A percentile compares a stretch with the other conserved stretches of the same genome.
Evolutionary conservation across 92 coral and sea anemone genomes (phyloP).

Genomic region (Galaxea fascicularis): DNA sequence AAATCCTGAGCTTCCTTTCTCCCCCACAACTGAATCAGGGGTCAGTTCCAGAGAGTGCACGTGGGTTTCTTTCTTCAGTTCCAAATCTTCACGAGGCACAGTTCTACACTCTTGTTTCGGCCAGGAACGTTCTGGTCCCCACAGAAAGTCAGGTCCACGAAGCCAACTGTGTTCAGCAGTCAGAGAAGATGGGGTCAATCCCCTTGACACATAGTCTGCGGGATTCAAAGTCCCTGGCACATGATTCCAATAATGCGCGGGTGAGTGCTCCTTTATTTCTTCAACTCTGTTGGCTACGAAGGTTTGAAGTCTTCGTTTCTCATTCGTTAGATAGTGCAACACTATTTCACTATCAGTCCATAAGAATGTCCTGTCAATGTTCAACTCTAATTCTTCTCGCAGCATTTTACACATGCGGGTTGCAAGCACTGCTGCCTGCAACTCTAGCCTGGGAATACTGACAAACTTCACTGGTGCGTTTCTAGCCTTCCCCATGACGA

Average conservation of each 20-base stretch:
- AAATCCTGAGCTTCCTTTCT: neutral
- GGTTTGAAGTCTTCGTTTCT: slow-evolving; percentile 62
- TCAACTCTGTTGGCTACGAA: slow-evolving; percentile 65
- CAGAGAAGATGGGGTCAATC: slow-evolving; percentile 50
- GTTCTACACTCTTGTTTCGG: slow-evolving; percentile 22
- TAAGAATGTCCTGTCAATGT: slow-evolving; percentile 32
- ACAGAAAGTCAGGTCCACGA: slow-evolving; percentile 68
- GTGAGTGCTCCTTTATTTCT: slow-evolving; percentile 62
- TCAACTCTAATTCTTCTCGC: slow-evolving; percentile 51
- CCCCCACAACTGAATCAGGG: neutral
- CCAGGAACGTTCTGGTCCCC: slow-evolving; percentile 59
- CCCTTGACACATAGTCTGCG: slow-evolving; percentile 63
- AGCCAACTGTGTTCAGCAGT: slow-evolving; percentile 58
- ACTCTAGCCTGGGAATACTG: slow-evolving; percentile 65
- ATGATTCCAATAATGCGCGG: slow-evolving; percentile 58
- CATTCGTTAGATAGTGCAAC: slow-evolving; percentile 58
- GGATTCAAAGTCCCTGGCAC: slow-evolving; percentile 68
- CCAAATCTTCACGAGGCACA: slow-evolving; percentile 36
- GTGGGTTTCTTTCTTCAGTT: slow-evolving; percentile 36
- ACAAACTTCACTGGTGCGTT: too few relatives aligned
- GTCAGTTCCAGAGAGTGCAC: slow-evolving; percentile 19
- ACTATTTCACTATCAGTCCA: slow-evolving; percentile 70
- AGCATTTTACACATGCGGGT: slow-evolving; percentile 52
- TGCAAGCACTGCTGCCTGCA: slow-evolving; percentile 65
- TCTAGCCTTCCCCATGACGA: slow-evolving; percentile 66